Percentiles rank a stretch among this genome's conserved stretches.
Conservation (phyloP, 2,113 vertebrate genomes). For the Carollia perspicillata region DNA sequence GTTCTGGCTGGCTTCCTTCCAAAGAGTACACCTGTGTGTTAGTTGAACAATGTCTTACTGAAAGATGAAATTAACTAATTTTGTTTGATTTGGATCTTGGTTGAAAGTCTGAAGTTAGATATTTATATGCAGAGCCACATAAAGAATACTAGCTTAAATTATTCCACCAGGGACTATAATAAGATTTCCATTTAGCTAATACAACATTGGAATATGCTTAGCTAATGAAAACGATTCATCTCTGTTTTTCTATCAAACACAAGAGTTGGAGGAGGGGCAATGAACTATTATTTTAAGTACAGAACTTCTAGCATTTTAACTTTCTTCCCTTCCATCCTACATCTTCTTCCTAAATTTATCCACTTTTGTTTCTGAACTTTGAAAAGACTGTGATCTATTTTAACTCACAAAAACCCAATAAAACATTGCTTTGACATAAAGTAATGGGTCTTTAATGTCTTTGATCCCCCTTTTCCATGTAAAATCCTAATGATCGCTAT, state of each 20-base stretch:
- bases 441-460: slow-evolving; percentile 58
- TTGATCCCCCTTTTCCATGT: slow-evolving; percentile 50
- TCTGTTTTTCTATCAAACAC: slow-evolving; percentile 64
- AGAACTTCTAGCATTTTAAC: slow-evolving; percentile 30
- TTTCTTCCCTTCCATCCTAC: slow-evolving; percentile 28
- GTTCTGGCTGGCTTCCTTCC: slow-evolving; percentile 78
- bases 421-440: slow-evolving; percentile 67
- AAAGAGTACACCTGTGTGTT: slow-evolving; percentile 79
- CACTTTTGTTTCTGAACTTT: slow-evolving; percentile 58
- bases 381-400: slow-evolving; percentile 55
- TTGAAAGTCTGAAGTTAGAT: slow-evolving; percentile 64
- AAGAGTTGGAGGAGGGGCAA: not conserved
- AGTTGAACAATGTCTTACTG: slow-evolving; percentile 76
- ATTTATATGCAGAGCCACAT: slow-evolving; percentile 50
- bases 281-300: slow-evolving; percentile 35
- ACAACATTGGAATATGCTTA: slow-evolving; percentile 67
- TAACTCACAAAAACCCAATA: slow-evolving; percentile 62
- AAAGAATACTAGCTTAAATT: slow-evolving; percentile 67
- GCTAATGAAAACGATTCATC: slow-evolving; percentile 69
- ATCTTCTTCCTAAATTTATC: slow-evolving; percentile 56
- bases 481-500: slow-evolving; percentile 64
- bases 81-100: slow-evolving; percentile 77
- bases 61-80: slow-evolving; percentile 79
- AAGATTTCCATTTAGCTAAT: slow-evolving; percentile 64
- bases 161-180: slow-evolving; percentile 48